phyloP scores from a whole-genome alignment of 2,888 invertebrate genomes.

The Lasioglossum villosulum region DNA sequence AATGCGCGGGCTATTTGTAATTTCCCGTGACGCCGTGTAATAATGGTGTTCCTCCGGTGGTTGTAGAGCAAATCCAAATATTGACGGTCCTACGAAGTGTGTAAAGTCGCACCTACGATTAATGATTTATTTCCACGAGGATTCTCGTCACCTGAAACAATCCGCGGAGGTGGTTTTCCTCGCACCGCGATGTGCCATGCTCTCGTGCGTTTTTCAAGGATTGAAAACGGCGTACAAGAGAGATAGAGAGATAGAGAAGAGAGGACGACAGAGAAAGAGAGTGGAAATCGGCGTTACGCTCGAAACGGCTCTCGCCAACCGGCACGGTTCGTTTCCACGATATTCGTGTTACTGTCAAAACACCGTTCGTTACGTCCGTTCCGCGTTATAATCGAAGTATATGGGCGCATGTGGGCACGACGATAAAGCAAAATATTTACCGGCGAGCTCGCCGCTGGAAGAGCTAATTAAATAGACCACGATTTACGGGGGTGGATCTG shows the following conservation, averaged over 20 bases:
- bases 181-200: not conserved
- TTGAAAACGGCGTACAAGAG: not conserved
- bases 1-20: not conserved
- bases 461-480: slow-evolving; percentile 59
- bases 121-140: not conserved
- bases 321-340: slow-evolving; percentile 29
- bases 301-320: slow-evolving; percentile 14
- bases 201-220: slow-evolving; percentile 6
- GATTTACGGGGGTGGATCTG: slow-evolving; percentile 42
- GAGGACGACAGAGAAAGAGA: not conserved
- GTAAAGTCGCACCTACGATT: not conserved
- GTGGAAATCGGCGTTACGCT: slow-evolving; percentile 14
- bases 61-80: not conserved
- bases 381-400: slow-evolving; percentile 48
- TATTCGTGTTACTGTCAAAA: slow-evolving; percentile 48
- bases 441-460: slow-evolving; percentile 26
- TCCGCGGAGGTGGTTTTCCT: not conserved
- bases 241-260: not conserved
- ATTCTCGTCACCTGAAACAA: slow-evolving; percentile 3
- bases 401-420: slow-evolving; percentile 23
- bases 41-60: not conserved
- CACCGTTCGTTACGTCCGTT: slow-evolving; percentile 33
- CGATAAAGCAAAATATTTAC: slow-evolving; percentile 60
- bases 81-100: not conserved
- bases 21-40: not conserved